phyloP scores from a whole-genome alignment of 2,797 vertebrate genomes.

The Furcifer pardalis region DNA sequence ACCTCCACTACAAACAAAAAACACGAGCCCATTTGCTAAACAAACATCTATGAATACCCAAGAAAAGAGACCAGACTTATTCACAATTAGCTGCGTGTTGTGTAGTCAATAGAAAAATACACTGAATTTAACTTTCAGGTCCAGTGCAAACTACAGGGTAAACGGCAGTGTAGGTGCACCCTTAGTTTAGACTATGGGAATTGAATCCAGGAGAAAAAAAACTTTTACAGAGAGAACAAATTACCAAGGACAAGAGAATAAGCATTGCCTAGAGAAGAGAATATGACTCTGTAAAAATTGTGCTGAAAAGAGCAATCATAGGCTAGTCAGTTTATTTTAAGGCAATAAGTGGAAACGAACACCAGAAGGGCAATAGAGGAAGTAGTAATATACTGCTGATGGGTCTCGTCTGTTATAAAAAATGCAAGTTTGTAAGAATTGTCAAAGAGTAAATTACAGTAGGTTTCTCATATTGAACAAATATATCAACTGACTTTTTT shows the following conservation, averaged over 20 bases:
- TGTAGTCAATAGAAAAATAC: too few relatives aligned
- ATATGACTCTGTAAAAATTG: constrained; percentile 61
- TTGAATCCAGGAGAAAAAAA: constrained; percentile 1
- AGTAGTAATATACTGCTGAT: constrained; percentile 51
- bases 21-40: too few relatives aligned
- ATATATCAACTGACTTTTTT: constrained; percentile 57
- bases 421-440: constrained; percentile 59
- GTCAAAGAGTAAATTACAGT: constrained; percentile 63
- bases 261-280: constrained; percentile 62
- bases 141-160: too few relatives aligned
- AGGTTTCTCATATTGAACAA: constrained; percentile 65
- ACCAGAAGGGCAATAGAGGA: constrained; percentile 35
- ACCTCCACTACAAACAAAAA: too few relatives aligned
- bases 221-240: neutral
- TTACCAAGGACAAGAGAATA: constrained; percentile 32
- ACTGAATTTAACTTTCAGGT: too few relatives aligned
- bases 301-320: constrained; percentile 59
- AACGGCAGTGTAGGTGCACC: too few relatives aligned
- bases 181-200: constrained; percentile 27
- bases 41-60: too few relatives aligned
- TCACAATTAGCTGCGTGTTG: too few relatives aligned
- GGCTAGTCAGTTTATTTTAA: constrained; percentile 51
- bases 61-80: too few relatives aligned
- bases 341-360: constrained; percentile 54
- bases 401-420: constrained; percentile 64